Evolutionary conservation across 1,140 invertebrate species (phyloP), one percentile per base, ranked within the genome.

Genomic region (Drosophila lini): DNA sequence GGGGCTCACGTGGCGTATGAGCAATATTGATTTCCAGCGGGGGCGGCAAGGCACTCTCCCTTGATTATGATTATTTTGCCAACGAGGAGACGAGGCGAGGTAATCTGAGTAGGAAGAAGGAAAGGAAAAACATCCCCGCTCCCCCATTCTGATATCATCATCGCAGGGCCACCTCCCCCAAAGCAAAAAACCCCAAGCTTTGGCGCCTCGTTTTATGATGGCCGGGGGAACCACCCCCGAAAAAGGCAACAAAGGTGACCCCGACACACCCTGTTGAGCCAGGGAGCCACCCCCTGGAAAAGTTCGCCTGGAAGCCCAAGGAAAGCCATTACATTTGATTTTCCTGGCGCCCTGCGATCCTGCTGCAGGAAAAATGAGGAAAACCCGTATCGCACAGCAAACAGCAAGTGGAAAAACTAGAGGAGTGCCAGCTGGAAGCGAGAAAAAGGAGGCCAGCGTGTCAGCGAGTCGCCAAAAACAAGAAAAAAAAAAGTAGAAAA

Each of bases 381-480:
- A 50, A 48, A 16, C 31, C 22, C 15, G 22, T 11, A 41, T 13
- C 11, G 13, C 19, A 44, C 58, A 57, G 3, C 28, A 48, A 45
- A 52, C 44, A 60, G 59, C 67, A 78, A 79, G 75, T 79, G 77
- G 75, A 62, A 78, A 59, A 70, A 53, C 67, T 50, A 56, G 63
- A 59, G 71, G 74, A 76, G 74, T 76, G 74, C 73, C 74, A 75
- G 55, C 74, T 77, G 74, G 63, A 77, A 56, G 25, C 41, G 42
- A 31, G 31, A 47, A 86, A 82, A 88, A 86, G 74, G 80, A 88
- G 83, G 83, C 80, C 84, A 88, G 79, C 83, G 83, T 86, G 83
- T 83, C 83, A 83, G 67, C 71, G 42, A 67, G 81, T 57, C 70
- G 73, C 52, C 60, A 50, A 58, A 74, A 32, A 48, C n/a, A 48